A percentile compares a stretch with the other conserved stretches of the same genome.
phyloP scores from a whole-genome alignment of 2,113 vertebrate genomes.

The Pseudopodoces humilis region DNA sequence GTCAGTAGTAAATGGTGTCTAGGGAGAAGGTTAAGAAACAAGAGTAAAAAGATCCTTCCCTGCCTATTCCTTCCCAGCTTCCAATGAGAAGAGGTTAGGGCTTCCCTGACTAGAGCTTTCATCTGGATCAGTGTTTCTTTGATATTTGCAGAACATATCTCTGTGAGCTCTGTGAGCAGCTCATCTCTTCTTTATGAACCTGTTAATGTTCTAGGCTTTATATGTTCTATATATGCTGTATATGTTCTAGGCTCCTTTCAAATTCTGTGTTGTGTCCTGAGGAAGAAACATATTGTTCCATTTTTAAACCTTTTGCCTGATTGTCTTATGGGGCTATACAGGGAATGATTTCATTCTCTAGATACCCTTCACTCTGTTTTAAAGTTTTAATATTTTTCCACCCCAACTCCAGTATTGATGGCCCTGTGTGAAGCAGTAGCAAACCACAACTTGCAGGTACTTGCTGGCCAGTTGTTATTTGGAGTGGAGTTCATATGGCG shows the following conservation, averaged over 20 bases:
- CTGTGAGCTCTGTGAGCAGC: background rate
- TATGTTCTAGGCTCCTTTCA: background rate
- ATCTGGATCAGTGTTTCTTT: background rate
- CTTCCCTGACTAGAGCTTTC: background rate
- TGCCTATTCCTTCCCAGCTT: background rate
- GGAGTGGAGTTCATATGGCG: background rate
- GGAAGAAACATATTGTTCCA: background rate
- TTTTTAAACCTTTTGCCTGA: background rate
- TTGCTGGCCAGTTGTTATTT: background rate
- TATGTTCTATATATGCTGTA: no score
- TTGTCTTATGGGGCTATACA: background rate
- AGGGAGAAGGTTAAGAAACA: background rate
- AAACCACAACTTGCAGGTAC: rapidly evolving
- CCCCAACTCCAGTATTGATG: rapidly evolving
- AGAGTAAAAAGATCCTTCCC: background rate
- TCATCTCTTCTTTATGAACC: background rate
- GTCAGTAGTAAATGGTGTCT: background rate
- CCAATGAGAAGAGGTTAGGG: background rate
- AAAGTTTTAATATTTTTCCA: background rate
- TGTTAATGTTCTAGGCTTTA: background rate
- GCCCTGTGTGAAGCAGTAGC: background rate
- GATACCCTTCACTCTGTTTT: background rate
- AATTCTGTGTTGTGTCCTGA: background rate
- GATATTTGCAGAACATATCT: background rate
- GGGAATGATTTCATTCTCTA: background rate